phyloP scores from a whole-genome alignment of 2,797 vertebrate genomes.

The Calcarius lapponicus region DNA sequence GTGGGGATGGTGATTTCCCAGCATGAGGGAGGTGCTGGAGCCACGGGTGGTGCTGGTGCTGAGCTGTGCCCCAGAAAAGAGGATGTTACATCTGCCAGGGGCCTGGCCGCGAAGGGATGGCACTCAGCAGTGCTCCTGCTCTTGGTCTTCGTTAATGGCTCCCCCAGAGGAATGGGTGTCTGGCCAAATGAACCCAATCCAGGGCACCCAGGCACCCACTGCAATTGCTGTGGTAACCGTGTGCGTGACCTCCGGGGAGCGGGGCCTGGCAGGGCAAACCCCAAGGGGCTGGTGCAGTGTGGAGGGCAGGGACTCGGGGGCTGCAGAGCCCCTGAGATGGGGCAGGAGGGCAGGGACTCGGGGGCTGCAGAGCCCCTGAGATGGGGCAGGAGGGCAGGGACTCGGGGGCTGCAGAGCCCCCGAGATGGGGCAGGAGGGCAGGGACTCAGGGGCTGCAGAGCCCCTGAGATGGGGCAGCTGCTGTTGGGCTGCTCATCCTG shows the following conservation, averaged over 20 bases:
- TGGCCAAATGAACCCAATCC: rapidly evolving
- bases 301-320: background rate
- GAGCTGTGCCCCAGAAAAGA: background rate
- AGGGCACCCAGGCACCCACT: background rate
- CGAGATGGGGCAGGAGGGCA: no score
- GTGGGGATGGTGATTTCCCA: background rate
- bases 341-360: no score
- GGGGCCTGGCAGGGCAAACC: background rate
- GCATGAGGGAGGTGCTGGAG: rapidly evolving
- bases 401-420: no score
- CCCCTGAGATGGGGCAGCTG: background rate
- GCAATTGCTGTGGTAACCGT: rapidly evolving
- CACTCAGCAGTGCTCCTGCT: background rate
- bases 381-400: no score
- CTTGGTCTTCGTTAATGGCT: background rate
- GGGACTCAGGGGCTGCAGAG: no score
- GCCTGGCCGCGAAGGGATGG: background rate
- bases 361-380: no score
- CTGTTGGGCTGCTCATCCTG: background rate
- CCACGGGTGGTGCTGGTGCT: background rate
- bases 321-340: background rate
- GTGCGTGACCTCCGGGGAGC: rapidly evolving
- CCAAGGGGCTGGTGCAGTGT: background rate
- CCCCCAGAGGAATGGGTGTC: background rate
- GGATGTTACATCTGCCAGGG: background rate